Evolutionary conservation across 2,888 invertebrate species (phyloP), one percentile per base, ranked within the genome.

Genomic region (Leptopilina drosophilae): DNA sequence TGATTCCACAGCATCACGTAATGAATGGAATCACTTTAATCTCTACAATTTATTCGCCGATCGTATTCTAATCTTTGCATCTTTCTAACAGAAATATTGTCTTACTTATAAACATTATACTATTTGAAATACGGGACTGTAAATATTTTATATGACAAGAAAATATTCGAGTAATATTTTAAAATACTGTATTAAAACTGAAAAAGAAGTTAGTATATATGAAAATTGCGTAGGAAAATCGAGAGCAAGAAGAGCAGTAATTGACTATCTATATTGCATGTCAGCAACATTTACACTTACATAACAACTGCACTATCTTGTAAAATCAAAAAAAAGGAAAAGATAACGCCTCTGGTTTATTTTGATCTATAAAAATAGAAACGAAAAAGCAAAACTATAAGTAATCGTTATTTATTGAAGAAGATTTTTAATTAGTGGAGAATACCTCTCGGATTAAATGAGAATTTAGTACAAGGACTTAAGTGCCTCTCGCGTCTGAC

Each of bases 11-110:
- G 33, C 33, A 73, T 53, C 56, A n/a, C 9, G n/a, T 73, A 56
- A 73, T 73, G 56, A 73, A 73, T 73, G 56, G 73, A 56, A 73
- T 73, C 56, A 73, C 33, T 73, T 73, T 56, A 73, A 73, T 73
- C 73, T 73, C 40, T 73, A 73, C 56, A 73, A 73, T 56, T 40
- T 33, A 73, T 73, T 53, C 73, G 9, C 53, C 53, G 33, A 73
- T 56, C 73, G 9, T 73, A 33, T 73, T 73, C 73, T 73, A 73
- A 73, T 73, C 73, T 56, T 73, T 73, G 26, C 14, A 73, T 73
- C 73, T 56, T n/a, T 73, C 20, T 53, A 56, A 53, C 73, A 33
- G n/a, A 33, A 56, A 73, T 40, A 73, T 59, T 73, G 33, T 56
- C 8, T 5, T 73, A 40, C 33, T 56, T n/a, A 73, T 33, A 33